Conservation (phyloP, 92 coral and sea anemone species). For the Meandrina meandrites region DNA sequence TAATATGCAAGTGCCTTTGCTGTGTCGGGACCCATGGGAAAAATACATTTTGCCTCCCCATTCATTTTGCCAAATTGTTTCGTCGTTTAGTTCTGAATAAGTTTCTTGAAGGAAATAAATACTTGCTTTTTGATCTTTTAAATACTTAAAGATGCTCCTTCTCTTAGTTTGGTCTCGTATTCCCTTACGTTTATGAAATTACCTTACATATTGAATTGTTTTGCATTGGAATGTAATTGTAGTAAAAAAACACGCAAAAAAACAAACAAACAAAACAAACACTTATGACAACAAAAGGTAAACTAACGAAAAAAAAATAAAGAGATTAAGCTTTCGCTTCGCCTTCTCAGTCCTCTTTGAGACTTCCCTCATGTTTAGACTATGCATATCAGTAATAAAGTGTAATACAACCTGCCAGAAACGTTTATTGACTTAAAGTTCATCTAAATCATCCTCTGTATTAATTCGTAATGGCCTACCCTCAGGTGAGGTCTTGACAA, state of each 20-base stretch:
- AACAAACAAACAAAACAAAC: neutral
- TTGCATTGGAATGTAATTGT: neutral
- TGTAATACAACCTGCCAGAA: neutral
- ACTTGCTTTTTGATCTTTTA: too few relatives aligned
- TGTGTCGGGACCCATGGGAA: too few relatives aligned
- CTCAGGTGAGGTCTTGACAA: too few relatives aligned
- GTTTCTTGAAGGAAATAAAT: too few relatives aligned
- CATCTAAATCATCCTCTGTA: too few relatives aligned
- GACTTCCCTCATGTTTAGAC: neutral
- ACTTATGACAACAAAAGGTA: neutral
- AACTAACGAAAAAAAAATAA: slow-evolving; percentile 2
- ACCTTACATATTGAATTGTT: neutral
- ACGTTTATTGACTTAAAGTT: too few relatives aligned
- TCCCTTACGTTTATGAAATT: neutral
- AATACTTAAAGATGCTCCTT: slow-evolving; percentile 13
- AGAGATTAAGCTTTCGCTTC: neutral
- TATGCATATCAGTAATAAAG: neutral
- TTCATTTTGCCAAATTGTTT: too few relatives aligned
- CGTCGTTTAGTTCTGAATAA: too few relatives aligned
- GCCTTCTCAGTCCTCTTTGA: too few relatives aligned
- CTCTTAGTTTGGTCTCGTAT: slow-evolving; percentile 4
- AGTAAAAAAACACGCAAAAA: neutral
- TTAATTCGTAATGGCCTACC: neutral
- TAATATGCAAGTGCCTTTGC: too few relatives aligned
- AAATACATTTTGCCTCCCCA: too few relatives aligned